phyloP scores from a whole-genome alignment of 2,888 invertebrate species.

The Fissipunctia ypsillon region DNA sequence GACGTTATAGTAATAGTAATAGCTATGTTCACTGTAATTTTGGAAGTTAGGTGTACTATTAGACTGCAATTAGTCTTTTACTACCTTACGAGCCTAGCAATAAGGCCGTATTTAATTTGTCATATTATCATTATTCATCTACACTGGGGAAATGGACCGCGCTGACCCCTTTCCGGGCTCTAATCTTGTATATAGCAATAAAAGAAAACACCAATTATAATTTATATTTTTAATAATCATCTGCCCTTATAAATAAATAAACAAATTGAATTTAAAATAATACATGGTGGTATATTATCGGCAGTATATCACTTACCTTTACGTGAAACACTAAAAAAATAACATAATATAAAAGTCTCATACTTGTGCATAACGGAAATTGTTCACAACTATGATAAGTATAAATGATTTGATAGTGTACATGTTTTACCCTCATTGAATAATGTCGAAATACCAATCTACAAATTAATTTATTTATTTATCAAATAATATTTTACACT shows the following conservation, averaged over 20 bases:
- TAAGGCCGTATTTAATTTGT: background rate
- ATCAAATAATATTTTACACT: conserved; percentile 42
- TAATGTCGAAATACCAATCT: conserved; percentile 32
- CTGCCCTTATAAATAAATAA: conserved; percentile 64
- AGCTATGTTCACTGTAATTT: background rate
- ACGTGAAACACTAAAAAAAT: conserved; percentile 53
- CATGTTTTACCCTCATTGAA: conserved; percentile 19
- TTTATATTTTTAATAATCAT: conserved; percentile 62
- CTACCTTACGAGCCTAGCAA: background rate
- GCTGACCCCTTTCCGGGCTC: too few species aligned
- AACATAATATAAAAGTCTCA: conserved; percentile 48
- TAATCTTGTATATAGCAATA: background rate
- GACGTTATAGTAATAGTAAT: too few species aligned
- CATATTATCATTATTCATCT: background rate
- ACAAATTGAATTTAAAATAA: conserved; percentile 66
- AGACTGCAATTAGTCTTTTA: background rate
- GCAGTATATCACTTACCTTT: conserved; percentile 68
- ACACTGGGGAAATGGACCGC: background rate
- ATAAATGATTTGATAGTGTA: conserved; percentile 29
- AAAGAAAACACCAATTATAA: conserved; percentile 44
- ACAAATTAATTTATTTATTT: conserved; percentile 44
- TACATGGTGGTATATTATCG: conserved; percentile 51
- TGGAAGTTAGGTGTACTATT: background rate
- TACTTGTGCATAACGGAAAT: conserved; percentile 36
- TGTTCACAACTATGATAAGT: conserved; percentile 28